phyloP scores from a whole-genome alignment of 2,888 invertebrate species.

The Cheilosia pagana region DNA sequence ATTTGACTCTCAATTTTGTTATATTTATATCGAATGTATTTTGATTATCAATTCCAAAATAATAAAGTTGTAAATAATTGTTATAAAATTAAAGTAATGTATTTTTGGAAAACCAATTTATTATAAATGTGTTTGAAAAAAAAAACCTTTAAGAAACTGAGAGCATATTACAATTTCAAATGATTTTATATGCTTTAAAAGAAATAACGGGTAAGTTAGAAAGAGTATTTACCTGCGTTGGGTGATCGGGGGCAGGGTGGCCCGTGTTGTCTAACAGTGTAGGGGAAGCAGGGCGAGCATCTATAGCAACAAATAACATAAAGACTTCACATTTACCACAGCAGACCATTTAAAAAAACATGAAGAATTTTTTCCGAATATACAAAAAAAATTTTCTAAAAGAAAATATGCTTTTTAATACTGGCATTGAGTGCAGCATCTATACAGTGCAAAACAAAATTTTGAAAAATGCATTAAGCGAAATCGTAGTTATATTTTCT shows the following conservation, averaged over 20 bases:
- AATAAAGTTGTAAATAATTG: not conserved
- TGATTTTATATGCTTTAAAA: slow-evolving; percentile 63
- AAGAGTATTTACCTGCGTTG: slow-evolving; percentile 87
- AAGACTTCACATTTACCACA: slow-evolving; percentile 85
- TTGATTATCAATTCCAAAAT: not conserved
- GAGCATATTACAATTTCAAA: slow-evolving; percentile 58
- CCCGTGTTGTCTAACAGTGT: slow-evolving; percentile 94
- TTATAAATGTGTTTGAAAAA: slow-evolving; percentile 20
- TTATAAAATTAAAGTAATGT: not conserved
- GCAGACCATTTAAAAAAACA: slow-evolving; percentile 83
- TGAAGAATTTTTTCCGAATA: slow-evolving; percentile 70
- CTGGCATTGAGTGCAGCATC: slow-evolving; percentile 50
- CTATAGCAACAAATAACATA: slow-evolving; percentile 95
- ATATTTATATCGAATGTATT: not conserved
- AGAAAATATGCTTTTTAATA: slow-evolving; percentile 40
- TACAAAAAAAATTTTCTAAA: slow-evolving; percentile 57
- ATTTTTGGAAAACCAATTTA: not conserved
- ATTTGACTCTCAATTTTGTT: not conserved
- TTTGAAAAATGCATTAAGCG: slow-evolving; percentile 39
- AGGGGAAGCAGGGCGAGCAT: slow-evolving; percentile 95
- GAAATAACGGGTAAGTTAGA: slow-evolving; percentile 77
- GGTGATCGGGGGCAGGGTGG: slow-evolving; percentile 90
- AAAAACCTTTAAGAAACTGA: slow-evolving; percentile 33
- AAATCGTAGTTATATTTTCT: slow-evolving; percentile 26
- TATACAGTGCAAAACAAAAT: slow-evolving; percentile 49